These are phyloP conservation scores for Ameiurus melas DNA, from an alignment of 2,113 vertebrate species.

Conservation along the genomic window DNA sequence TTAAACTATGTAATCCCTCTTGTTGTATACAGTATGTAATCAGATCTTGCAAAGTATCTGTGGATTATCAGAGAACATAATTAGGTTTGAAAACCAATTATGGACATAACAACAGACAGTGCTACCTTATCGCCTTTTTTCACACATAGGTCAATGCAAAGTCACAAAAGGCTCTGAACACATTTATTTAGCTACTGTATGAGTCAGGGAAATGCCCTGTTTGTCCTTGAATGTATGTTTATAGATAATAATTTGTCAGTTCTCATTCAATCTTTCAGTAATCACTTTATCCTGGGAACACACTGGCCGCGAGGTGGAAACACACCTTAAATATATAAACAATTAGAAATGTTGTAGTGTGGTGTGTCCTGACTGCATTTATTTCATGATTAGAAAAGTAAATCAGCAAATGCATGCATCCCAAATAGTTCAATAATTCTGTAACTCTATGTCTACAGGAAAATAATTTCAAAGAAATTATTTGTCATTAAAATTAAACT, in stretches of 20 bases:
- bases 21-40: background rate
- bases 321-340: background rate
- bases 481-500: background rate
- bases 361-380: background rate
- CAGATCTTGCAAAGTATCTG: background rate
- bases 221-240: conserved; percentile 12
- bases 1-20: background rate
- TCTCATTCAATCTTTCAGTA: background rate
- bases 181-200: background rate
- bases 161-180: background rate
- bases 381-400: background rate
- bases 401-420: background rate
- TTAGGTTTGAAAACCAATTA: conserved; percentile 18
- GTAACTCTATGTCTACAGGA: background rate
- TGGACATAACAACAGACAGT: background rate
- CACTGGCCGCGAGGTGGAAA: background rate
- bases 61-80: background rate
- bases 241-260: conserved; percentile 10
- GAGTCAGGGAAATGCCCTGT: background rate
- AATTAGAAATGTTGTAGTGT: no score
- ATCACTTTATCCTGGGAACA: background rate
- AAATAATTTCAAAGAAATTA: background rate
- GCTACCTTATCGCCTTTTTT: background rate
- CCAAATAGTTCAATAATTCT: background rate
- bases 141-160: background rate